A percentile compares a stretch with the other conserved stretches of the same genome.
phyloP scores from a whole-genome alignment of 2,888 invertebrate species.

The Leucozona laternaria region DNA sequence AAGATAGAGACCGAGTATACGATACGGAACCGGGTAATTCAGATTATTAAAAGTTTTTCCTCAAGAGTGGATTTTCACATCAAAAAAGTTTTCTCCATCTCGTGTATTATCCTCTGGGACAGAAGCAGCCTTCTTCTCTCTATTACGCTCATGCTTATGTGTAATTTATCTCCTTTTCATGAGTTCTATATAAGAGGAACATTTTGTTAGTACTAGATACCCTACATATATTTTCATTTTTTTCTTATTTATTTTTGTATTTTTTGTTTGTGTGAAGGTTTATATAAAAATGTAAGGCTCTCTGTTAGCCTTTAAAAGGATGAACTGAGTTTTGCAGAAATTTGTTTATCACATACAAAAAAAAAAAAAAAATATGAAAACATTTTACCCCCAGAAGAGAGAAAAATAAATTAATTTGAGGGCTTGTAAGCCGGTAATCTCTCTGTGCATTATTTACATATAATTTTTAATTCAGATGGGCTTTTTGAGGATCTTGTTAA shows the following conservation, averaged over 20 bases:
- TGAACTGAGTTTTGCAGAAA: constrained; percentile 14
- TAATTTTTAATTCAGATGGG: constrained; percentile 23
- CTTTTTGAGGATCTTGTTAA: constrained; percentile 9
- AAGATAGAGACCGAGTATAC: constrained; percentile 32
- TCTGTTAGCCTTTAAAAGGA: constrained; percentile 31
- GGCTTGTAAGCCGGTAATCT: constrained; percentile 33
- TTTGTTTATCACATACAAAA: constrained; percentile 4
- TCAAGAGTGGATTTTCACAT: constrained; percentile 43
- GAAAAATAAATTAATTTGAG: constrained; percentile 32
- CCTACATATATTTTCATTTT: neutral
- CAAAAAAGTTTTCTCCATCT: constrained; percentile 34
- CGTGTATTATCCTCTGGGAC: constrained; percentile 36
- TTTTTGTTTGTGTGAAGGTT: neutral
- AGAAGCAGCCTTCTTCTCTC: constrained; percentile 22
- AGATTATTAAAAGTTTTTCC: constrained; percentile 66
- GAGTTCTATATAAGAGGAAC: constrained; percentile 22
- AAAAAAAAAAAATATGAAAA: neutral
- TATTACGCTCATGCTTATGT: constrained; percentile 53
- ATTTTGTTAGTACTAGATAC: neutral
- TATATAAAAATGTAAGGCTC: constrained; percentile 1
- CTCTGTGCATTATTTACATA: constrained; percentile 23
- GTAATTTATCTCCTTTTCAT: constrained; percentile 50
- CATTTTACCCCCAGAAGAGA: neutral
- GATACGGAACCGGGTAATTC: constrained; percentile 51
- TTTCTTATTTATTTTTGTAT: no score